Percentiles rank a stretch among this genome's conserved stretches.
Evolutionary conservation across 2,888 invertebrate genomes (phyloP).

Genomic region (Himalopsyche anomala): DNA sequence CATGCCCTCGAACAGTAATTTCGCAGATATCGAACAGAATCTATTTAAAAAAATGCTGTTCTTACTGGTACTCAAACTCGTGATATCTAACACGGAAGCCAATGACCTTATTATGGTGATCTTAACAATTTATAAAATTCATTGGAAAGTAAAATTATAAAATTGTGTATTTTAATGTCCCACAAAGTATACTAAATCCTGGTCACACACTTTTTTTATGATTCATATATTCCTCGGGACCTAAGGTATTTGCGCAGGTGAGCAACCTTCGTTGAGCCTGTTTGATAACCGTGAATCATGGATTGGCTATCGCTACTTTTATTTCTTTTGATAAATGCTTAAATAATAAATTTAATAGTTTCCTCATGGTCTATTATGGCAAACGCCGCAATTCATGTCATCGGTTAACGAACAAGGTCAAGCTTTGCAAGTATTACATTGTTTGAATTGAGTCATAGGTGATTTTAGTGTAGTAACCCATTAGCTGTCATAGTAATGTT

Average conservation of each 20-base stretch:
- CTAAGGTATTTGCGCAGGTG: neutral
- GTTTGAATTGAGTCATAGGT: neutral
- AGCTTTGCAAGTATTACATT: neutral
- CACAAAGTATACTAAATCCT: neutral
- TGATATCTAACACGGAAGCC: no score
- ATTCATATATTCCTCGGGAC: neutral
- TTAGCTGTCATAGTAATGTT: no score
- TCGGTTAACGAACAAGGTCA: slow-evolving; percentile 1
- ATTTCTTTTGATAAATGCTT: neutral
- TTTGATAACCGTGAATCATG: neutral
- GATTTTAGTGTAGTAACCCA: no score
- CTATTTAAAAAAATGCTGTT: no score
- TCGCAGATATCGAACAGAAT: no score
- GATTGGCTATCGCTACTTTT: neutral
- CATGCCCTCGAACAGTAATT: no score
- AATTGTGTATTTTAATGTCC: no score
- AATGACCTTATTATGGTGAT: no score
- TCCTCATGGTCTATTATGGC: neutral
- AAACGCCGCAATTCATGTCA: neutral
- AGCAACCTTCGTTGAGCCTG: neutral
- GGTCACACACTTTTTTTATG: neutral
- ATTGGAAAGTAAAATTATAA: no score
- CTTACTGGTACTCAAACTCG: no score
- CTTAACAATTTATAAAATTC: no score
- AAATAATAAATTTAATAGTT: neutral